phyloP scores from a whole-genome alignment of 2,888 invertebrate species.

The Hyalella azteca region DNA sequence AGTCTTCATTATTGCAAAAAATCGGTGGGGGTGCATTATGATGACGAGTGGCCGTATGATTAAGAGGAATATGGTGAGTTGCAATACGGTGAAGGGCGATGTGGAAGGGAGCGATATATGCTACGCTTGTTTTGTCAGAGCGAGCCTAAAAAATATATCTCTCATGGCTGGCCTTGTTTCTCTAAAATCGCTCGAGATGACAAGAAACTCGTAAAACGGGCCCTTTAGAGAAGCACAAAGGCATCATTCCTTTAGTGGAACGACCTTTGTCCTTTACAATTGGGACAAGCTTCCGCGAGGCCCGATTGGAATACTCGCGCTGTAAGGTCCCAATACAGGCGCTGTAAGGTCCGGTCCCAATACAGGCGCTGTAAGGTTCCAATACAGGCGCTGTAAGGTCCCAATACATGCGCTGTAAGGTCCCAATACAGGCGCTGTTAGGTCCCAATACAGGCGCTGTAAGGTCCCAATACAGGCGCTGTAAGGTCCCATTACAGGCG shows the following conservation, averaged over 20 bases:
- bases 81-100: no score
- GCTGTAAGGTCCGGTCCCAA: background rate
- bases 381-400: no score
- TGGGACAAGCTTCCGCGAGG: background rate
- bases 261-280: slow-evolving; percentile 28
- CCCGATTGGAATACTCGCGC: slow-evolving; percentile 4
- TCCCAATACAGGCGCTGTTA: no score
- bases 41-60: no score
- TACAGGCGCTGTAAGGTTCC: no score
- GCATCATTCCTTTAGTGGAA: slow-evolving; percentile 28
- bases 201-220: slow-evolving; percentile 11
- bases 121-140: background rate
- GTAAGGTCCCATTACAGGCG: background rate
- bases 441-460: no score
- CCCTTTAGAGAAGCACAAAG: slow-evolving; percentile 16
- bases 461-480: no score
- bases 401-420: no score
- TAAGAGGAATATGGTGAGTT: no score
- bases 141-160: background rate
- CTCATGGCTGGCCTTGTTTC: background rate
- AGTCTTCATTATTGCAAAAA: no score
- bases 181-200: slow-evolving; percentile 18
- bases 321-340: background rate
- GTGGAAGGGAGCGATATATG: no score
- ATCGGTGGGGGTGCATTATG: no score